Evolutionary conservation across 2,797 vertebrate species (phyloP).

Genomic region (Thaleichthys pacificus): DNA sequence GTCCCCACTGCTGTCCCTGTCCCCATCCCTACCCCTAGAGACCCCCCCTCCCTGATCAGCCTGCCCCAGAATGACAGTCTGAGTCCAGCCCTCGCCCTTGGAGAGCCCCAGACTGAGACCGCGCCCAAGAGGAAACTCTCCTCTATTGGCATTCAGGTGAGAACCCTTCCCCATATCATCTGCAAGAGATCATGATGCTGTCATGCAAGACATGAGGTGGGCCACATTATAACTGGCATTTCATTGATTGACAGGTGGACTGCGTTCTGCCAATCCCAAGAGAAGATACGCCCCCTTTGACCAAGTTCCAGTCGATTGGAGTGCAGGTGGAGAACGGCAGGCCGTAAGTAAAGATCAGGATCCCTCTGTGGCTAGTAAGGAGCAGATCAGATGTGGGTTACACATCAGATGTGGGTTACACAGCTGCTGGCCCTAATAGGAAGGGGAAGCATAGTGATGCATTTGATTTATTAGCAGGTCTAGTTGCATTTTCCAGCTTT

Average conservation of each 20-base stretch:
- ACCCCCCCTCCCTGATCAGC: conserved; percentile 65
- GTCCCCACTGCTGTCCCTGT: conserved; percentile 61
- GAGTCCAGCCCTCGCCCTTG: conserved; percentile 74
- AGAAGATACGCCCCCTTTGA: conserved; percentile 82
- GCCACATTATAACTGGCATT: background rate
- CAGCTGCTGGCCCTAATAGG: no score
- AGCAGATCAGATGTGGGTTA: no score
- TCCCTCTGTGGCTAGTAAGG: no score
- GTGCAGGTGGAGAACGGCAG: conserved; percentile 98
- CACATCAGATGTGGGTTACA: no score
- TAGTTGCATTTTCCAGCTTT: background rate
- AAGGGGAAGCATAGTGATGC: no score
- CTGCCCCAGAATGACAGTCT: conserved; percentile 84
- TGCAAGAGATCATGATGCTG: background rate
- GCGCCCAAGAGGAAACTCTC: conserved; percentile 90
- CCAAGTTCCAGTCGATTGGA: conserved; percentile 95
- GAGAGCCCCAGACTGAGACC: conserved; percentile 78
- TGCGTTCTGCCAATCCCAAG: conserved; percentile 86
- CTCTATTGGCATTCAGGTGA: conserved; percentile 94
- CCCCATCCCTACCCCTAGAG: conserved; percentile 62
- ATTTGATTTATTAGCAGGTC: background rate
- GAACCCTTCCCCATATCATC: conserved; percentile 19
- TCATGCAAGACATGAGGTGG: background rate
- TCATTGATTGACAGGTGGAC: conserved; percentile 85
- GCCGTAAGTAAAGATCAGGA: conserved; percentile 80